Evolutionary conservation across 2,888 invertebrate genomes (phyloP).

Genomic region (Callyntrura guangdongensis): DNA sequence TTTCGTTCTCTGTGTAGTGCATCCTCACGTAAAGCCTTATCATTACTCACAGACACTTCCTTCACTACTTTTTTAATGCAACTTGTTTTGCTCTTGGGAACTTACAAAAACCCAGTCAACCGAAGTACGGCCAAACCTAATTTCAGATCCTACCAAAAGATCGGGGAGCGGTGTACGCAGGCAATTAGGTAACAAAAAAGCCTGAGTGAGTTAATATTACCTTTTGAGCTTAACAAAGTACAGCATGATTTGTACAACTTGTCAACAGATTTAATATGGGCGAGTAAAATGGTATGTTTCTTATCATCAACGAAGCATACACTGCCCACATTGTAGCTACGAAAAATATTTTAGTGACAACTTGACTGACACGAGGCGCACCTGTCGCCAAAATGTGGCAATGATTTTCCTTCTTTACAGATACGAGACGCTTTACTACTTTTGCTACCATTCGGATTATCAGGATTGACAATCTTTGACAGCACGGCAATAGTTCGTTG

Average conservation of each 20-base stretch:
- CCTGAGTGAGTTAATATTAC: slow-evolving; percentile 2
- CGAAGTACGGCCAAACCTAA: slow-evolving; percentile 9
- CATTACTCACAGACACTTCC: slow-evolving; percentile 34
- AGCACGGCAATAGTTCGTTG: slow-evolving; percentile 1
- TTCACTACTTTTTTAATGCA: slow-evolving; percentile 10
- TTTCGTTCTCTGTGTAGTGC: neutral
- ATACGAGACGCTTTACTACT: neutral
- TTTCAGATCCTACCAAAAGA: slow-evolving; percentile 18
- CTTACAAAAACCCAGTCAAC: slow-evolving; percentile 10
- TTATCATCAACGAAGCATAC: slow-evolving; percentile 9
- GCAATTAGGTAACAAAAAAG: neutral
- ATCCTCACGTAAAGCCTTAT: slow-evolving; percentile 13
- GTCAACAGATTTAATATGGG: slow-evolving; percentile 42
- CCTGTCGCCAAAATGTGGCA: slow-evolving; percentile 12
- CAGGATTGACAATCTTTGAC: slow-evolving; percentile 17
- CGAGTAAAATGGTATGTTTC: neutral
- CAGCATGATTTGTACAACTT: slow-evolving; percentile 31
- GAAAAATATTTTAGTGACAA: slow-evolving; percentile 11
- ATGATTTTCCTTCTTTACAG: slow-evolving; percentile 20
- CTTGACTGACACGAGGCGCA: slow-evolving; percentile 43
- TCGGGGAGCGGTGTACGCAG: neutral
- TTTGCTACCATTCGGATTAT: neutral
- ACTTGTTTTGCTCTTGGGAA: slow-evolving; percentile 52
- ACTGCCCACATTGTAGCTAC: slow-evolving; percentile 43
- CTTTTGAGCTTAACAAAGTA: slow-evolving; percentile 5